phyloP scores from a whole-genome alignment of 35 echinoderm and acorn worm species.

The Diadema setosum region DNA sequence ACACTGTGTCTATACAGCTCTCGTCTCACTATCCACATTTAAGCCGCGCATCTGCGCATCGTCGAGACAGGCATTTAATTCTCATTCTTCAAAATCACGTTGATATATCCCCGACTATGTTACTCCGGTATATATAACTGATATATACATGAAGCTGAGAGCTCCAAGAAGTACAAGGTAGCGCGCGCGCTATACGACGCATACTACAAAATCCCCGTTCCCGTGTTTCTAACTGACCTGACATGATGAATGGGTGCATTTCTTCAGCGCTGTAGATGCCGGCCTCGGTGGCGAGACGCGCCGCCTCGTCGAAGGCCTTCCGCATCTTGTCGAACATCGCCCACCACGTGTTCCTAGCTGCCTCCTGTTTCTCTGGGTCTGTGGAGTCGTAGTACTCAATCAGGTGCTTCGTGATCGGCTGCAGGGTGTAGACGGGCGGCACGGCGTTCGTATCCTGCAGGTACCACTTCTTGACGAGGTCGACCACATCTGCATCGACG shows the following conservation, averaged over 20 bases:
- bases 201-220: not conserved
- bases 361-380: slow-evolving; percentile 15
- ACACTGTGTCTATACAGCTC: too few species aligned
- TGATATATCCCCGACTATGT: too few species aligned
- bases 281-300: slow-evolving; percentile 5
- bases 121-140: too few species aligned
- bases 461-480: slow-evolving; percentile 71
- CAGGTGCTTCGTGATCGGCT: slow-evolving; percentile 71
- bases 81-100: too few species aligned
- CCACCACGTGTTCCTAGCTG: slow-evolving; percentile 66
- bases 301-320: slow-evolving; percentile 28
- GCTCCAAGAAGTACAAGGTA: too few species aligned
- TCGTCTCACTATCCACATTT: too few species aligned
- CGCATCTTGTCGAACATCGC: slow-evolving; percentile 24
- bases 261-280: slow-evolving; percentile 44
- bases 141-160: too few species aligned
- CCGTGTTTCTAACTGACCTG: slow-evolving; percentile 72
- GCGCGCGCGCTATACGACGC: not conserved
- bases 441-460: slow-evolving; percentile 63
- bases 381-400: slow-evolving; percentile 48
- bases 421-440: slow-evolving; percentile 66
- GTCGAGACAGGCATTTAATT: too few species aligned
- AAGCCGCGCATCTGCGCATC: too few species aligned
- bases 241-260: slow-evolving; percentile 36
- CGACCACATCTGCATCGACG: not conserved